These are phyloP conservation scores for Nematolebias whitei DNA, from an alignment of 2,113 vertebrate genomes.

Conservation along the genomic window DNA sequence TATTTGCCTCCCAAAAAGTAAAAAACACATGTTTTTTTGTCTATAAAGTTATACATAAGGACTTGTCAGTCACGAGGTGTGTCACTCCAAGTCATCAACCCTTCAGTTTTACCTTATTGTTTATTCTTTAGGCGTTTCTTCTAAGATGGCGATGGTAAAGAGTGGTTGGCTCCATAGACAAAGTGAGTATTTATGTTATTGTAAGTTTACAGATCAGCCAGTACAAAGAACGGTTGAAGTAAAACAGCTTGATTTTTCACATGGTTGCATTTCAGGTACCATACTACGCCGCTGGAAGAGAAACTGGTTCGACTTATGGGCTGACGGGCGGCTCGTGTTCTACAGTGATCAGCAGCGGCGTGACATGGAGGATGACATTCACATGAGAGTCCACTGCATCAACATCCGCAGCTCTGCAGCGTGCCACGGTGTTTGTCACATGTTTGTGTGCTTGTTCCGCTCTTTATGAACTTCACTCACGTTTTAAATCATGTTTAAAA, in stretches of 20 bases:
- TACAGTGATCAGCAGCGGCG: constrained; percentile 88
- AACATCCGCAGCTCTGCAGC: constrained; percentile 87
- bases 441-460: neutral
- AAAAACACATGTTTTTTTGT: no score
- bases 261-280: constrained; percentile 76
- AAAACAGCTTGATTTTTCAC: neutral
- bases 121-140: constrained; percentile 37
- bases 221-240: no score
- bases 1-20: neutral
- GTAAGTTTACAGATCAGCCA: neutral
- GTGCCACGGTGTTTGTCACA: constrained; percentile 84
- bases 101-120: neutral
- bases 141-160: constrained; percentile 80
- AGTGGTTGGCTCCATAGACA: constrained; percentile 83
- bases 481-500: no score
- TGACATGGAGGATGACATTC: constrained; percentile 91
- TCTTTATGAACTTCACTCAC: neutral
- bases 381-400: constrained; percentile 92
- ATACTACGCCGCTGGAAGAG: constrained; percentile 95
- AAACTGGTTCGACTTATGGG: constrained; percentile 98
- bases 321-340: constrained; percentile 90
- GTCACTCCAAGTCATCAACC: constrained; percentile 24
- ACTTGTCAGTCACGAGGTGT: no score
- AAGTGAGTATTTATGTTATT: constrained; percentile 64
- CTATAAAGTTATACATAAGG: no score